Evolutionary conservation across 2,113 vertebrate genomes (phyloP).

Genomic region (Oreamnos americanus): DNA sequence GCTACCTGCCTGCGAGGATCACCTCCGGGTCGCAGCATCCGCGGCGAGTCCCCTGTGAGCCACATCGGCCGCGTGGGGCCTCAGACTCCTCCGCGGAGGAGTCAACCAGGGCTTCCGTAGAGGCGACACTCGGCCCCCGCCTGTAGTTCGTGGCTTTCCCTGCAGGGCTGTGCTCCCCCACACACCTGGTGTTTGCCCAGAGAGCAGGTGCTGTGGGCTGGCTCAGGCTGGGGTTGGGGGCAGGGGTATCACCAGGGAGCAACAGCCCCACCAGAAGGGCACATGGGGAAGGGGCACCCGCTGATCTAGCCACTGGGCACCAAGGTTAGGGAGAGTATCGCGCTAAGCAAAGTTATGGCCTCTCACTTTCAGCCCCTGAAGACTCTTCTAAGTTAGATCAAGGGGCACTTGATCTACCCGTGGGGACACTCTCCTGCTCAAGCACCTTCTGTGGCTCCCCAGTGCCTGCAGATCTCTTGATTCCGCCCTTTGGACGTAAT

Average conservation of each 20-base stretch:
- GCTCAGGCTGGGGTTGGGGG: background rate
- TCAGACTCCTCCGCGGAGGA: background rate
- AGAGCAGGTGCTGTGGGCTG: background rate
- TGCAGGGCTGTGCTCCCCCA: background rate
- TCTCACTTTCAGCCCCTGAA: background rate
- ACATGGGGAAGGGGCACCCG: background rate
- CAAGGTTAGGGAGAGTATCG: background rate
- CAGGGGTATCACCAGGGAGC: background rate
- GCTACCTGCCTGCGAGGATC: background rate
- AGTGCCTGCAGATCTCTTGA: background rate
- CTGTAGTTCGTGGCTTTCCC: slow-evolving; percentile 3
- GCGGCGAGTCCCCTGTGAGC: background rate
- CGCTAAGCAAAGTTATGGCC: background rate
- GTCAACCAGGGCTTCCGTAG: background rate
- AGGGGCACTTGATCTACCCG: background rate
- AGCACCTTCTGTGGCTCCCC: background rate
- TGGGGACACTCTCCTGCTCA: background rate
- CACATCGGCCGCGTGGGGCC: background rate
- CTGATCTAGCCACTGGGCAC: background rate
- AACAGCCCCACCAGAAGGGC: background rate
- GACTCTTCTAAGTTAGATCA: background rate
- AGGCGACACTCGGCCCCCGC: background rate
- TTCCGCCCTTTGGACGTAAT: too few relatives aligned
- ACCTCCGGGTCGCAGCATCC: background rate
- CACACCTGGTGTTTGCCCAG: background rate